Base-by-base conservation (phyloP, 2,113 vertebrate species). In the Dipodomys spectabilis region DNA sequence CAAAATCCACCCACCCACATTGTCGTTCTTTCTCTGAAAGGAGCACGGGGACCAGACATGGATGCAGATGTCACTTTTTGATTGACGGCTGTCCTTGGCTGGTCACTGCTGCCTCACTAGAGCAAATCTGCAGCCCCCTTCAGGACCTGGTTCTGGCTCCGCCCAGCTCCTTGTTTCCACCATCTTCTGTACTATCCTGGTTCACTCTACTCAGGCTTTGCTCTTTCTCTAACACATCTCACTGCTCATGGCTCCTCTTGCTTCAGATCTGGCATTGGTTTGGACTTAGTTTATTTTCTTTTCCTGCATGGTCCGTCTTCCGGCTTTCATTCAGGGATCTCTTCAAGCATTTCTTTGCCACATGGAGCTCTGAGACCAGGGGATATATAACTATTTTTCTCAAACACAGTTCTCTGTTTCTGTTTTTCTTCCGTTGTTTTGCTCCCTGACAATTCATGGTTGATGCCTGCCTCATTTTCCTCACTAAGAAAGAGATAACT, bases 51-150 rank as follows among this genome's bases (percentile, higher is more conserved):
- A 5, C 6, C 7, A 3, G 49, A 81, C 45, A 15, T 44, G 8
- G 7, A 25, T 4, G 4, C 20, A 9, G 6, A 19, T 1, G 18
- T 27, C 13, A 23, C 22, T 35, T 44, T 0, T 32, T 28, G 10
- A 1, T 30, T 20, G 20, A 0, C 4, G 15, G 15, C 53, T 57
- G 5, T 6, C 20, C 18, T 44, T 2, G 4, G 27, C 12, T 60
- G 35, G 5, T 19, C 20, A 20, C 30, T 39, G 39, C 39, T 9
- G 7, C 5, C 9, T 19, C 20, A 9, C 35, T 28, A 5, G 0
- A 74, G 11, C 9, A 75, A 32, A 64, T 73, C 22, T 53, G 44
- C 45, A 68, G 65, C 8, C 15, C 19, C 45, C 28, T 2, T 23
- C 8, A 8, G 5, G 25, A 5, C 27, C 9, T 10, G 16, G 1